Base-by-base conservation (phyloP, 1,140 invertebrate genomes). In the Augochlora pura region DNA sequence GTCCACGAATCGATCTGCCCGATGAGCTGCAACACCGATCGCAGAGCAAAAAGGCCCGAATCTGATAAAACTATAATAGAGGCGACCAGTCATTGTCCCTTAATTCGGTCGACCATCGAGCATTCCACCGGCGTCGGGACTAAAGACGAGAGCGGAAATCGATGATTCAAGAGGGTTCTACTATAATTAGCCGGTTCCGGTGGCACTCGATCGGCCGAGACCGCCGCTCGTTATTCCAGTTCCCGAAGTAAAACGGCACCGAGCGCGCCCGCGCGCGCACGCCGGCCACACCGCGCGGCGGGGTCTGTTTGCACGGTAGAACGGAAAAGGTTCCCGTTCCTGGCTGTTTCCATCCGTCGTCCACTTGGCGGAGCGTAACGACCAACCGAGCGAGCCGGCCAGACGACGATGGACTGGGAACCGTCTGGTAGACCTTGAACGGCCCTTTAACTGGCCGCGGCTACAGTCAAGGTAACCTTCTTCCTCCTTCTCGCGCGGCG, bases 371-470 rank as follows among this genome's bases (percentile, higher is more conserved):
- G 64, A 87, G 81, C 77, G 74, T 81, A 76, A 80, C 85, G 66
- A 81, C 68, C 84, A 60, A 70, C 52, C 74, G 52, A 77, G 66
- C 72, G 7, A 66, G 10, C 72, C 62, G 65, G 49, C 49, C 66
- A 87, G 76, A 80, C 84, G n/a, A n/a, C n/a, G 83, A 77, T 73
- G 77, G 79, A 81, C 76, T 80, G 74, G 69, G 71, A 71, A 75
- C 54, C 60, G 80, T 83, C 86, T 86, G 85, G 80, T 86, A 85
- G 86, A 83, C 87, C 87, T 88, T 88, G 87, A 88, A 77, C 86
- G 80, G 80, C 87, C 86, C 86, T 88, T 88, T 88, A 88, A 88
- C 86, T 84, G 83, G 63, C 63, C 79, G 80, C 83, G 69, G 32
- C 32, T 32, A 54, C 64, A 86, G 86, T 83, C 87, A 88, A 88